These are phyloP conservation scores for Kryphioiulus occultus DNA, from an alignment of 2,888 invertebrate genomes.

Conservation along the genomic window DNA sequence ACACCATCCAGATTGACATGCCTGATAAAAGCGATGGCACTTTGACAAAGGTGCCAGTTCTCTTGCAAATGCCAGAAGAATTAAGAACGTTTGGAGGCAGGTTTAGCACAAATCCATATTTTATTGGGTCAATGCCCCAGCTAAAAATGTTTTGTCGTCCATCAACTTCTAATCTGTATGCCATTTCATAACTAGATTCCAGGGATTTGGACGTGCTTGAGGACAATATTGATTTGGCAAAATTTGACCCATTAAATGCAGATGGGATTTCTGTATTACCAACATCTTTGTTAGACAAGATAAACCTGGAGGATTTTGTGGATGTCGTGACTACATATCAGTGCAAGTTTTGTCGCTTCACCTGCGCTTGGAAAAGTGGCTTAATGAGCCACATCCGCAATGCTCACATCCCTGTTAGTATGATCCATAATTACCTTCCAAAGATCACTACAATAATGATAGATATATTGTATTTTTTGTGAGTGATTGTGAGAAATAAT, in stretches of 20 bases:
- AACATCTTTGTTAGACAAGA: slow-evolving; percentile 24
- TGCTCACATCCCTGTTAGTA: slow-evolving; percentile 55
- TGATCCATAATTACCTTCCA: neutral
- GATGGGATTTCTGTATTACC: neutral
- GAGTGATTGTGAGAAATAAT: no score
- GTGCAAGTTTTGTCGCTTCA: slow-evolving; percentile 68
- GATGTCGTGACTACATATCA: slow-evolving; percentile 68
- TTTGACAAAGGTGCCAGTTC: slow-evolving; percentile 43
- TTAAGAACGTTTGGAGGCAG: neutral
- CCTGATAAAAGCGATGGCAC: slow-evolving; percentile 42
- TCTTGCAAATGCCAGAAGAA: slow-evolving; percentile 44
- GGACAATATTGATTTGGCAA: neutral
- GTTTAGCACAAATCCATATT: neutral
- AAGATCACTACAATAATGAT: no score
- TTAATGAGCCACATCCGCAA: slow-evolving; percentile 63
- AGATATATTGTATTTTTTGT: no score
- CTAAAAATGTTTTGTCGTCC: neutral
- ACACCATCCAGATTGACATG: slow-evolving; percentile 48
- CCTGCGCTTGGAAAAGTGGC: slow-evolving; percentile 63
- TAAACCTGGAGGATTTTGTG: slow-evolving; percentile 64
- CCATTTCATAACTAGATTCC: slow-evolving; percentile 32
- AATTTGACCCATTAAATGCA: neutral
- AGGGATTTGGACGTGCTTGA: neutral
- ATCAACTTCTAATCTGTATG: neutral
- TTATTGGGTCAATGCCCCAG: neutral